Base-by-base conservation (phyloP, 2,113 vertebrate species). In the Pandion haliaetus region DNA sequence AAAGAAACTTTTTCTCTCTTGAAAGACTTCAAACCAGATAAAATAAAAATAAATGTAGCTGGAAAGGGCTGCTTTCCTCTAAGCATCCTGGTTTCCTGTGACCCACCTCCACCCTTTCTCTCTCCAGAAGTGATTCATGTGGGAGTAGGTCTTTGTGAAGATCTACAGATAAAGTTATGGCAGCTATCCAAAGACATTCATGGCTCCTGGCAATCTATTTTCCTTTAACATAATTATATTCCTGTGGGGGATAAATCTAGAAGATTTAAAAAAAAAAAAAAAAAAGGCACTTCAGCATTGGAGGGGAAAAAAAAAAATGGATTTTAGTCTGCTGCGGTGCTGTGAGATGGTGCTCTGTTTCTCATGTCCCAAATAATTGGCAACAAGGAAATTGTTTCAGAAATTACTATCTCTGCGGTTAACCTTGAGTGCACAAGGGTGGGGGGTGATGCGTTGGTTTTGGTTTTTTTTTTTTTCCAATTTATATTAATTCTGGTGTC, bases 191-290 rank as follows among this genome's bases (percentile, higher is more conserved):
- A 92, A 96, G 89, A 81, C 89, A 78, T 94, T 93, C 67, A 17
- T 88, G 70, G 94, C 94, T 96, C 89, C 93, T 96, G 93, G 96
- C 92, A 80, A 91, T 95, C 91, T 96, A 94, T 96, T 97, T 97
- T 93, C 92, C 92, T 96, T 96, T 97, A 97, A 95, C 92, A 58
- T 97, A 98, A 98, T 98, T 97, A 96, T 97, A 96, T 96, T 90
- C 93, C 97, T 89, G 88, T 87, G 86, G 71, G 94, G 96, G 92
- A 97, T 96, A 94, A 96, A 97, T 97, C 83, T 82, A 74, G 87
- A 38, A 72, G 71, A 94, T 47, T 70, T 76, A 18, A 45, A 49
- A 52, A 55, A 29, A 57, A 59, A 36, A 63, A 71, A 72, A 59
- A 36, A 80, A 57, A 57, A 29, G 28, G 9, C 26, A 31, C 32